Evolutionary conservation across 2,888 invertebrate genomes (phyloP).

Genomic region (Nomada lathburiana): DNA sequence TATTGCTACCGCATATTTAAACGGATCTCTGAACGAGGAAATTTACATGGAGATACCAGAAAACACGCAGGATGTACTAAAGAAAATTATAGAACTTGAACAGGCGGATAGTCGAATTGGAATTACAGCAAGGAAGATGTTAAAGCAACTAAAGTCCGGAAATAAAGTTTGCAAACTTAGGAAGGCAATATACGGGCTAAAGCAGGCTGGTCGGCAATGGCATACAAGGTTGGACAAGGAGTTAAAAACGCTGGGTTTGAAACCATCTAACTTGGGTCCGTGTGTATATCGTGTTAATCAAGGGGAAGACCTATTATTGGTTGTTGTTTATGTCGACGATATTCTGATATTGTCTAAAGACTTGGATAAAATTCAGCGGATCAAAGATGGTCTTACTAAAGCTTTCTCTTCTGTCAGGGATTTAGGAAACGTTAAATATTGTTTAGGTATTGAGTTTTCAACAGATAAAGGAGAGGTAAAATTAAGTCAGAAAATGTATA

Average conservation of each 20-base stretch:
- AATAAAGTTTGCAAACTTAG: conserved; percentile 17
- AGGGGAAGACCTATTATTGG: conserved; percentile 4
- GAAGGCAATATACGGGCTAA: conserved; percentile 33
- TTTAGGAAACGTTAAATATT: conserved; percentile 5
- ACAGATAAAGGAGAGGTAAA: background rate
- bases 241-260: background rate
- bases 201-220: conserved; percentile 29
- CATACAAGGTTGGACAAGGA: background rate
- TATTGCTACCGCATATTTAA: background rate
- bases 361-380: background rate
- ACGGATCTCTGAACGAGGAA: background rate
- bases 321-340: conserved; percentile 37
- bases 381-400: background rate
- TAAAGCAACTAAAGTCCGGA: conserved; percentile 7
- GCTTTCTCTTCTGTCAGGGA: conserved; percentile 19
- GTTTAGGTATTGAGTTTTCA: conserved; percentile 20
- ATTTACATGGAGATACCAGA: conserved; percentile 18
- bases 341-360: conserved; percentile 1
- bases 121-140: background rate
- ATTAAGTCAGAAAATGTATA: conserved; percentile 26
- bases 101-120: background rate
- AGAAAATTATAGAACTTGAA: background rate
- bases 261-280: background rate
- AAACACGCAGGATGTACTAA: background rate
- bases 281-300: conserved; percentile 19